These are phyloP conservation scores for Euphydryas editha DNA, from an alignment of 2,888 invertebrate genomes.

Conservation along the genomic window DNA sequence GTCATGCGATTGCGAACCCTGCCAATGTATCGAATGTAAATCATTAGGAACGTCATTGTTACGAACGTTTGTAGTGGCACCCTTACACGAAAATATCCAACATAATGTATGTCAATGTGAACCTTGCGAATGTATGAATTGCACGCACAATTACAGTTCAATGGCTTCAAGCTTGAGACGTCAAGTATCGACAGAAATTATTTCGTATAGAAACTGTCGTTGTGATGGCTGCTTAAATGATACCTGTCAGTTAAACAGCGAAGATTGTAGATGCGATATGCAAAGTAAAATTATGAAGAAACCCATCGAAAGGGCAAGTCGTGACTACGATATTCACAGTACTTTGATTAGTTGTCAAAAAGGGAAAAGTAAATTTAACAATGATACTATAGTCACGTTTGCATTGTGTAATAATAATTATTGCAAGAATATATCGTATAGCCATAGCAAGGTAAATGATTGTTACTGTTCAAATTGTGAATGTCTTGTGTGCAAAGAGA, in stretches of 20 bases:
- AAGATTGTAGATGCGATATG: constrained; percentile 56
- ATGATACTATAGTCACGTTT: constrained; percentile 53
- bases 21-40: constrained; percentile 54
- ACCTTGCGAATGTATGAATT: constrained; percentile 62
- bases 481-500: constrained; percentile 51
- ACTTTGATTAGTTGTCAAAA: constrained; percentile 39
- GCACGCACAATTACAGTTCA: constrained; percentile 47
- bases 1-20: constrained; percentile 55
- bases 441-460: constrained; percentile 24
- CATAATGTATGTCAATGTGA: constrained; percentile 53
- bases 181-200: constrained; percentile 56
- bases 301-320: constrained; percentile 51
- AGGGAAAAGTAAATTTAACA: constrained; percentile 14
- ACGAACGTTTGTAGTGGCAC: constrained; percentile 49
- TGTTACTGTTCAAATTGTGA: constrained; percentile 54
- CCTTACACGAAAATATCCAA: constrained; percentile 47
- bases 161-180: constrained; percentile 47
- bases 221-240: constrained; percentile 57
- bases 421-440: constrained; percentile 27
- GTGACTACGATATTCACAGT: constrained; percentile 59
- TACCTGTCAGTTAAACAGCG: constrained; percentile 51
- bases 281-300: constrained; percentile 54
- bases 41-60: constrained; percentile 22
- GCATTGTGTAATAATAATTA: constrained; percentile 47
- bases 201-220: constrained; percentile 51